Evolutionary conservation across 2,888 invertebrate species (phyloP).

Genomic region (Thelaira solivaga): DNA sequence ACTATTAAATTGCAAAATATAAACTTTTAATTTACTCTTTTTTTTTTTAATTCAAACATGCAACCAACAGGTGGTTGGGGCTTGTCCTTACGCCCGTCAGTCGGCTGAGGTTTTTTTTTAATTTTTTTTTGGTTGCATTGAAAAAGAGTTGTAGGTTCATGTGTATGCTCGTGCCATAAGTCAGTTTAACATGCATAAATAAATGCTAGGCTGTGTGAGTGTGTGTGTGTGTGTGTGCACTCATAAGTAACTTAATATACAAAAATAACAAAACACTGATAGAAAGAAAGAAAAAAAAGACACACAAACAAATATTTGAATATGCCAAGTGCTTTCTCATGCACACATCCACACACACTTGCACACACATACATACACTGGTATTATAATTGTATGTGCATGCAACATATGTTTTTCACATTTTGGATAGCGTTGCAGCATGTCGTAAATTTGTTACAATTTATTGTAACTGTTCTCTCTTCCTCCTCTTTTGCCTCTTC

Average conservation of each 20-base stretch:
- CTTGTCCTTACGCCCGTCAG: not conserved
- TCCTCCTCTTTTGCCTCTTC: slow-evolving; percentile 19
- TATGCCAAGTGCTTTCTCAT: not conserved
- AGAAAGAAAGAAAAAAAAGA: not conserved
- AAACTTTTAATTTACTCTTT: not conserved
- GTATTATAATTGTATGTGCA: slow-evolving; percentile 2
- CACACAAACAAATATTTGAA: slow-evolving; percentile 20
- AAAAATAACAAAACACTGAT: not conserved
- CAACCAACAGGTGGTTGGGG: slow-evolving; percentile 52
- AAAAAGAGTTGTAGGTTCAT: slow-evolving; percentile 43
- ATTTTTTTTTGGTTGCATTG: slow-evolving; percentile 8
- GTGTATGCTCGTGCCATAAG: slow-evolving; percentile 58
- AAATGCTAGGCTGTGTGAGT: not conserved
- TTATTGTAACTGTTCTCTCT: slow-evolving; percentile 60
- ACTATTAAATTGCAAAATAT: not conserved
- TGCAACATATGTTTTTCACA: slow-evolving; percentile 57
- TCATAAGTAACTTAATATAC: slow-evolving; percentile 33
- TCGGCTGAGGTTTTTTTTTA: not conserved
- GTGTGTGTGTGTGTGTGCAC: not conserved
- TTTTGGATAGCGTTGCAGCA: slow-evolving; percentile 61
- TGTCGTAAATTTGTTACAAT: slow-evolving; percentile 65
- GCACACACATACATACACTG: not conserved
- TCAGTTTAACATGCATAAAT: slow-evolving; percentile 53
- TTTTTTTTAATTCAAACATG: slow-evolving; percentile 24
- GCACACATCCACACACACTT: not conserved